Evolutionary conservation across 2,113 vertebrate genomes (phyloP).

Genomic region (Paracyprichromis sp.): DNA sequence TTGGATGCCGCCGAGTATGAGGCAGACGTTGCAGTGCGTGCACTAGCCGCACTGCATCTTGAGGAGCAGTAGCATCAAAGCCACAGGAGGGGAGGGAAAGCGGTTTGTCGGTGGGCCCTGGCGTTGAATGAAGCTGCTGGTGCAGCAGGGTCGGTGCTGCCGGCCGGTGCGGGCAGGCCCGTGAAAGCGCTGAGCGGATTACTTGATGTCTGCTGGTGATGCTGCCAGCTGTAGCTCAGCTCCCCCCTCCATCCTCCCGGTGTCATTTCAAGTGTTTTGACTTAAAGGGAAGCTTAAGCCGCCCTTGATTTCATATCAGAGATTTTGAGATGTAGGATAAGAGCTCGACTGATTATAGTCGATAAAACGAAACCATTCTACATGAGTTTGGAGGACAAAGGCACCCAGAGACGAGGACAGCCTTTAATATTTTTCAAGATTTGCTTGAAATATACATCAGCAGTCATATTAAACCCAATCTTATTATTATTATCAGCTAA

Average conservation of each 20-base stretch:
- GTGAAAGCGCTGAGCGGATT: neutral
- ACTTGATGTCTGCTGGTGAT: slow-evolving; percentile 37
- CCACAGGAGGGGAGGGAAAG: neutral
- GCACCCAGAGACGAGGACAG: neutral
- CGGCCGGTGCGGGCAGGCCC: slow-evolving; percentile 49
- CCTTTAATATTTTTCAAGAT: neutral
- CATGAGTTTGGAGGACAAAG: neutral
- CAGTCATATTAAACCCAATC: neutral
- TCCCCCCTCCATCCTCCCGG: neutral
- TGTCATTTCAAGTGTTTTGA: neutral
- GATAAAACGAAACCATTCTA: neutral
- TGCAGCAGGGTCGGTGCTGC: slow-evolving; percentile 5
- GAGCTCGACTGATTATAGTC: neutral
- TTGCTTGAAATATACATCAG: neutral
- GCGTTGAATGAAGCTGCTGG: neutral
- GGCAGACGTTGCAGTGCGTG: slow-evolving; percentile 3
- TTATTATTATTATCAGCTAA: neutral
- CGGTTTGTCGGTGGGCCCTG: neutral
- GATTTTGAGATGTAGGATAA: neutral
- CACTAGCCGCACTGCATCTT: neutral
- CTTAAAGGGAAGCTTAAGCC: neutral
- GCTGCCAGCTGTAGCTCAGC: slow-evolving; percentile 31
- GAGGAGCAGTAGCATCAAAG: neutral
- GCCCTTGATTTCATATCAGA: neutral
- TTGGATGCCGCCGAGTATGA: neutral